phyloP scores from a whole-genome alignment of 2,797 vertebrate species.

The Rhynchonycteris naso region DNA sequence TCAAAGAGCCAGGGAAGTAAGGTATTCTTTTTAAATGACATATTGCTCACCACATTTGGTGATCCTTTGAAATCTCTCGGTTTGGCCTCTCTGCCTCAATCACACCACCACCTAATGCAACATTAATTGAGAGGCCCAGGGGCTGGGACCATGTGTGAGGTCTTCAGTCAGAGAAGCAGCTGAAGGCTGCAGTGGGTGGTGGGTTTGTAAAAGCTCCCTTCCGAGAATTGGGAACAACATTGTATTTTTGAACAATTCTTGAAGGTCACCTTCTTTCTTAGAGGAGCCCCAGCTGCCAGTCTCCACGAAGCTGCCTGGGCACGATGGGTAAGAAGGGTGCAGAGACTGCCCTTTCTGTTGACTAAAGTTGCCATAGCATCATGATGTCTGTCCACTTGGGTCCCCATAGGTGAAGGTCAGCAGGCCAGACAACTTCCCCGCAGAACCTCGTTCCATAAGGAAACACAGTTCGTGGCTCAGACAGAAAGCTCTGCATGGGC shows the following conservation, averaged over 20 bases:
- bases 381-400: background rate
- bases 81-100: background rate
- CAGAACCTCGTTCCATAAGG: background rate
- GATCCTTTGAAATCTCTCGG: background rate
- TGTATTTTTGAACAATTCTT: background rate
- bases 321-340: no score
- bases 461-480: background rate
- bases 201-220: background rate
- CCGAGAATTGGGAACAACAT: background rate
- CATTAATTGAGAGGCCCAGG: background rate
- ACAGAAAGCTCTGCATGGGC: background rate
- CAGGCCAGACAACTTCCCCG: background rate
- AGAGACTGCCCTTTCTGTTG: background rate
- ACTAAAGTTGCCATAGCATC: background rate
- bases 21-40: background rate
- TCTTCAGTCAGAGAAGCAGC: background rate
- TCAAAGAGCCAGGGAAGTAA: background rate
- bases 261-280: background rate
- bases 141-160: background rate
- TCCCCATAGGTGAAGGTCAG: background rate
- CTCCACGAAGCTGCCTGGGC: background rate
- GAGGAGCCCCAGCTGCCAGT: background rate
- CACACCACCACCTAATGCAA: background rate
- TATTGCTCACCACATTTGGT: background rate
- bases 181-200: fast-evolving